Percentiles rank a stretch among this genome's conserved stretches.
phyloP scores from a whole-genome alignment of 2,113 vertebrate species.

The Erythrocercus mccallii region DNA sequence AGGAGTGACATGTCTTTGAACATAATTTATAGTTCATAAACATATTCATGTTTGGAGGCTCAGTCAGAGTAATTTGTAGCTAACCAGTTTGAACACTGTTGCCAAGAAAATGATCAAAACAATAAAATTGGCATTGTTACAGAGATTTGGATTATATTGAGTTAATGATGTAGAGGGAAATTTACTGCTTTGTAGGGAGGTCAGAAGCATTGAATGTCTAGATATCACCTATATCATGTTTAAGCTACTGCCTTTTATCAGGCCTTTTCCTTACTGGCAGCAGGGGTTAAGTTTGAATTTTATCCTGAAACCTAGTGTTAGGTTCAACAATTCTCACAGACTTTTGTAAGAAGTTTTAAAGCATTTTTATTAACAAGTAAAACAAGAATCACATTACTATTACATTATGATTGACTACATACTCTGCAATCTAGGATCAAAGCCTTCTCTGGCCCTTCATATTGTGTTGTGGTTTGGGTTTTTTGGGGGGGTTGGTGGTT shows the following conservation, averaged over 20 bases:
- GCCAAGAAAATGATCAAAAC: conserved; percentile 53
- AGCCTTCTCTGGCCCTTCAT: not conserved
- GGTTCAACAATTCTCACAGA: not conserved
- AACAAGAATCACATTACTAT: not conserved
- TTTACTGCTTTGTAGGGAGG: not conserved
- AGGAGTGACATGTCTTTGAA: conserved; percentile 39
- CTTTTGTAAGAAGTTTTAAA: not conserved
- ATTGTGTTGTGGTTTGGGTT: not conserved
- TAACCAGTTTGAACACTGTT: not conserved
- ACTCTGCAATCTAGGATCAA: not conserved
- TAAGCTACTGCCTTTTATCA: not conserved
- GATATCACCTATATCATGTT: not conserved
- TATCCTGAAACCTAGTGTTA: not conserved
- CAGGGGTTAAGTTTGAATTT: not conserved
- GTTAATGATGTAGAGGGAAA: conserved; percentile 15
- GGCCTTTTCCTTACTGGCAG: not conserved
- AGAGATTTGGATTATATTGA: conserved; percentile 8
- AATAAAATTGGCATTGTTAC: conserved; percentile 39
- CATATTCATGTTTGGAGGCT: not conserved
- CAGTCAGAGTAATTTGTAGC: conserved; percentile 31
- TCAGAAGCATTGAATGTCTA: not conserved
- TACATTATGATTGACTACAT: not conserved
- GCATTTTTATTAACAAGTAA: not conserved
- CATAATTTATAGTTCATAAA: conserved; percentile 24
- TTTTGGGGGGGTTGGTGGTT: not conserved